These are phyloP conservation scores for Pteropus alecto DNA, from an alignment of 2,113 vertebrate species.

Conservation along the genomic window DNA sequence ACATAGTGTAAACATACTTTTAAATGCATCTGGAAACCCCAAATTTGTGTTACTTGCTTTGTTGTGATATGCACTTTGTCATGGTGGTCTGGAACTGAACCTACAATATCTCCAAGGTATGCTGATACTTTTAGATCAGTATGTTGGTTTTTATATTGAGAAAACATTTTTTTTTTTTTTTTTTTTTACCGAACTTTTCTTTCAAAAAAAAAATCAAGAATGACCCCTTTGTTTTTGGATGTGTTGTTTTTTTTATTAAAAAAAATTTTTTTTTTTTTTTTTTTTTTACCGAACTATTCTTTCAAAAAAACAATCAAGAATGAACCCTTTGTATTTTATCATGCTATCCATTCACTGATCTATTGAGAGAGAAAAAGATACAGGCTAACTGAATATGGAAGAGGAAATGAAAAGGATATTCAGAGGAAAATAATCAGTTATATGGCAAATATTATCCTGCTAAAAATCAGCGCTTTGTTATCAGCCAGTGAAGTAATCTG, in stretches of 20 bases:
- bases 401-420: slow-evolving; percentile 53
- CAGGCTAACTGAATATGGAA: not conserved
- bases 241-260: not conserved
- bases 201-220: slow-evolving; percentile 6
- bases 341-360: not conserved
- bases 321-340: not conserved
- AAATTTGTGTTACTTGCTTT: too few relatives aligned
- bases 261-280: not conserved
- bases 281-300: not conserved
- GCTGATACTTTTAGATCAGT: not conserved
- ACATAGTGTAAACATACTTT: too few relatives aligned
- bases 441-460: slow-evolving; percentile 3
- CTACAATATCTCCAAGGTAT: too few relatives aligned
- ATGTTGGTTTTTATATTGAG: not conserved
- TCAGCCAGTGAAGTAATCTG: not conserved
- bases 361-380: not conserved
- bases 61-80: too few relatives aligned
- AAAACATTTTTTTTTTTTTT: not conserved
- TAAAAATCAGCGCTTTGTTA: slow-evolving; percentile 42
- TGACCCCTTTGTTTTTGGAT: too few relatives aligned
- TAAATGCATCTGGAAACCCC: too few relatives aligned
- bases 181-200: not conserved
- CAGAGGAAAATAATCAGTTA: slow-evolving; percentile 44
- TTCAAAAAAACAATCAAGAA: slow-evolving; percentile 17
- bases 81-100: too few relatives aligned